These are phyloP conservation scores for Gymnogyps californianus DNA, from an alignment of 2,113 vertebrate species.

Conservation along the genomic window DNA sequence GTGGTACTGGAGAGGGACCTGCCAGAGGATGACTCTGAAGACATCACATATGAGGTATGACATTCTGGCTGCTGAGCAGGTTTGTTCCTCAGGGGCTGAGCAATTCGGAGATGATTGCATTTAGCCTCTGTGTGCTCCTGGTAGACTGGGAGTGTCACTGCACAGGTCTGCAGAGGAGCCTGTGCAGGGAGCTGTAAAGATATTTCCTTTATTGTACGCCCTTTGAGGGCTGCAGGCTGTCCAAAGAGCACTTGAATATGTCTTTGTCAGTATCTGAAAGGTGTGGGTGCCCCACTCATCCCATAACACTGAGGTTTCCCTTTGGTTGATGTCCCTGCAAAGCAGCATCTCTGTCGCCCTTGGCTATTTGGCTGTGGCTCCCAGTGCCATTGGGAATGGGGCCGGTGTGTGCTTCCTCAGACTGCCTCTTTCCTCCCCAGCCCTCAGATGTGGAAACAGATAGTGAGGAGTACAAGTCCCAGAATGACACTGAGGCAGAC, in stretches of 20 bases:
- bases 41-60: slow-evolving; percentile 58
- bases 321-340: neutral
- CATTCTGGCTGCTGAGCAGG: neutral
- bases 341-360: neutral
- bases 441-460: slow-evolving; percentile 60
- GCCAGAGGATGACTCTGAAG: slow-evolving; percentile 59
- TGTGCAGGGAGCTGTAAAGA: neutral
- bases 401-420: neutral
- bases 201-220: accelerated
- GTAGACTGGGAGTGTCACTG: no score
- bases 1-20: slow-evolving; percentile 69
- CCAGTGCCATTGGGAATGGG: accelerated
- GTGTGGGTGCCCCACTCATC: neutral
- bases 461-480: slow-evolving; percentile 78
- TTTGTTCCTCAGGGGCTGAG: neutral
- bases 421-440: slow-evolving; percentile 34
- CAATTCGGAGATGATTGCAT: accelerated
- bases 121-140: neutral
- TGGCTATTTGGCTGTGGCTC: neutral
- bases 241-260: neutral
- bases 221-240: neutral
- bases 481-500: slow-evolving; percentile 78
- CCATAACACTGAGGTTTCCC: neutral
- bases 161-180: neutral
- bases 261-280: accelerated